Base-by-base conservation (phyloP, 2,113 vertebrate species). In the Calyptommatus sinebrachiatus region DNA sequence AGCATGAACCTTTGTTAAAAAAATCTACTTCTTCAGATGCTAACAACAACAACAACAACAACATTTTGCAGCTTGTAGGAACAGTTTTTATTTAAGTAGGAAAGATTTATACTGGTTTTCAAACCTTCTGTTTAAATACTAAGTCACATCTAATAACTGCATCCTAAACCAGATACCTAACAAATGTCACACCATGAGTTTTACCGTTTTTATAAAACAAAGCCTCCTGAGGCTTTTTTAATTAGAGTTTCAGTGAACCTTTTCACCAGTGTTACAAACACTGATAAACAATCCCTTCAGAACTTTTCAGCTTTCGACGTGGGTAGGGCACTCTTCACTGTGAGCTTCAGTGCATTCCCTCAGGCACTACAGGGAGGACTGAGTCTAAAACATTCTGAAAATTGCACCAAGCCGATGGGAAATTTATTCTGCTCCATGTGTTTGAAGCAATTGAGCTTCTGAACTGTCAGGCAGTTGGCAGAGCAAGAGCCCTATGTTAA, bases 231-330 rank as follows among this genome's bases (percentile, higher is more conserved):
- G 8, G 26, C 28, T 46, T 62, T 75, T 83, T 84, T 84, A 82
- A 85, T 88, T 87, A 75, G 21, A 87, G 24, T 60, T 83, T 28
- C 63, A 68, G 46, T 75, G 45, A 84, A 75, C 0, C 0, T 85
- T 77, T 86, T 87, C 28, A 82, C 8, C 60, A 57, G 45, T 82
- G 22, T 84, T 72, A 16, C 41, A 79, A 79, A 60, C 29, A 20
- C 9, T 80, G 11, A 72, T 86, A 89, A 88, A 86, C 29, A 90
- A 89, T 50, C 28, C 80, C 74, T 41, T 88, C 14, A 35, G 26
- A 84, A 81, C 1, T 71, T 57, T 60, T 71, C 22, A 83, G 76
- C 57, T 87, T 82, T 76, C 77, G 67, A 60, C 50, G 29, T 5
- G 9, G 0, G 26, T 50, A 31, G 35, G 45, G 31, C 8, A 69